Base-by-base conservation (phyloP, 1,140 invertebrate species). In the Leptinotarsa texana region DNA sequence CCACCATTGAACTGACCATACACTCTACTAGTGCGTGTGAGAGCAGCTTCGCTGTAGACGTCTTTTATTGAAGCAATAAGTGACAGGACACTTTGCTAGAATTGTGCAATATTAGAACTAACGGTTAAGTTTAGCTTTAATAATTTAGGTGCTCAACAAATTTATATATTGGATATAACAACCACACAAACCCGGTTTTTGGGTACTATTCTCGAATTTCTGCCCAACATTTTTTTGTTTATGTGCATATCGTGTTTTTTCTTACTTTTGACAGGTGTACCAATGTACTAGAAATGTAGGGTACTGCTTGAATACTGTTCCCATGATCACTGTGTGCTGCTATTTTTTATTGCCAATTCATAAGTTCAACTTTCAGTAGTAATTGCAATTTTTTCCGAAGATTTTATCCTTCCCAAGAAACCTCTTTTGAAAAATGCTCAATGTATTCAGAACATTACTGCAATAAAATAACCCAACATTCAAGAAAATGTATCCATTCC, bases 91-190 rank as follows among this genome's bases (percentile, higher is more conserved):
- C 73, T 74, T 66, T 65, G 73, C 73, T 74, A 74, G 73, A 73
- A 61, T 74, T 74, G 73, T 74, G 73, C 73, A 74, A 74, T 74
- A 74, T 68, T 74, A 74, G 73, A 42, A 74, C 73, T 74, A 62
- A 68, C 51, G 47, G 62, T 69, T 63, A 73, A 62, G 63, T 71
- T 69, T 66, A 67, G 62, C 63, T 73, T 73, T 48, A 74, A 68
- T 61, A 5, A 68, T 61, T 72, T 74, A 74, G 73, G 73, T 74
- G 73, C 73, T 74, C 73, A 74, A 74, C 47, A 69, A 74, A 74
- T 74, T 72, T 62, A 51, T 74, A 63, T 63, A 63, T 33, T 63
- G 66, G 47, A 74, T 74, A 65, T 74, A 74, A 48, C 18, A 63
- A 74, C 73, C n/a, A 66, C 73, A 74, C 73, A 33, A 74, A 74